Evolutionary conservation across 2,797 vertebrate genomes (phyloP), one percentile per base, ranked within the genome.

Genomic region (Cynopterus sphinx): DNA sequence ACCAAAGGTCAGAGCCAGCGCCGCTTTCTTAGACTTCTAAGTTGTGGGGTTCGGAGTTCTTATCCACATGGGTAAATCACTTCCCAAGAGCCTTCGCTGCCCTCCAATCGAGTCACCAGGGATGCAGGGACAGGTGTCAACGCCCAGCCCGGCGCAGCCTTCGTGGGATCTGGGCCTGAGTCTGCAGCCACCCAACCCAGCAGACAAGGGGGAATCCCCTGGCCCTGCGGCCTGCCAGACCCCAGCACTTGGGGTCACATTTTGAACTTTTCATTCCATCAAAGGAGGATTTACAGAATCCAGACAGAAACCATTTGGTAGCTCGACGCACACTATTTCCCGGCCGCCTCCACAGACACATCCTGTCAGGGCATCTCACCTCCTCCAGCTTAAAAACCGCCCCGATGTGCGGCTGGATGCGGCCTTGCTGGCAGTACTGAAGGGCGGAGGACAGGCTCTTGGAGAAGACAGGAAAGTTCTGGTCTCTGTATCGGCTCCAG

Each of bases 311-410:
- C 21, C 21, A 16, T 1, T 22, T 68, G 53, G 7, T 19, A 22
- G 12, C 13, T 28, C 4, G 51, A 79, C n/a, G 59, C 2, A 21
- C n/a, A 31, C 84, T 43, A 36, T 15, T 36, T 81, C 39, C 91
- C 63, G 39, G 86, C n/a, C 7, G 79, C 39, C 36, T 24, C 71
- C 65, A n/a, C 8, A 46, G 31, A 33, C 67, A 59, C 41, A 41
- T 36, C 49, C 36, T 78, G 85, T 74, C 65, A 26, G 3, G 12
- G 39, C 1, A 0, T 51, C 75, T 98, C 87, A 96, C 93, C 97
- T 98, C 95, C 70, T 97, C 97, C 63, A 97, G 87, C 83, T 49
- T 94, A 61, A 97, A 98, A 65, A 98, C 24, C 0, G 71, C 33
- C 68, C 96, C 96, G 0, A 73, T 0, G 0, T 74, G 6, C 0